Percentiles rank a stretch among this genome's conserved stretches.
phyloP scores from a whole-genome alignment of 2,888 invertebrate genomes.

The Agonopterix arenella region DNA sequence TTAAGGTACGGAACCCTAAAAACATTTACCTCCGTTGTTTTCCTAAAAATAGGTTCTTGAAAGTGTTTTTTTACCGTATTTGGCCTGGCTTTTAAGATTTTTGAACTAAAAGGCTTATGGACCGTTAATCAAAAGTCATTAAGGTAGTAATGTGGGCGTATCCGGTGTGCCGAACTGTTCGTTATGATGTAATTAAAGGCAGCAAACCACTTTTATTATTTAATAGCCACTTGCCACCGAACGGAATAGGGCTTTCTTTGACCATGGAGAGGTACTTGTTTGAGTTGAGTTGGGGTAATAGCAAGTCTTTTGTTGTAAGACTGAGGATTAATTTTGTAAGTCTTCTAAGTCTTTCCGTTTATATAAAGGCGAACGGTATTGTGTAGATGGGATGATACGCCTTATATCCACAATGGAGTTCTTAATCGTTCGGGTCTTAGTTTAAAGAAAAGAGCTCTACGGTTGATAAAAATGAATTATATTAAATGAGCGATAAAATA shows the following conservation, averaged over 20 bases:
- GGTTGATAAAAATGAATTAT: no score
- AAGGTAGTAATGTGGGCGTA: conserved; percentile 25
- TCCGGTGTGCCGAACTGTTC: conserved; percentile 15
- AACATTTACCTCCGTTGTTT: no score
- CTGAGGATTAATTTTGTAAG: conserved; percentile 1
- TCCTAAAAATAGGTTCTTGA: background rate
- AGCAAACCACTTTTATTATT: conserved; percentile 25
- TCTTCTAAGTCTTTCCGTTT: background rate
- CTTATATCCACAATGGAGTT: background rate
- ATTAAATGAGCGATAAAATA: no score
- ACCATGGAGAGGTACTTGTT: conserved; percentile 17
- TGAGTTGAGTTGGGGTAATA: conserved; percentile 18
- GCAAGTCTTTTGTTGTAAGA: background rate
- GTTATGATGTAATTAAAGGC: conserved; percentile 30
- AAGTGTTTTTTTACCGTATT: background rate
- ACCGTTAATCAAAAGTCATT: conserved; percentile 39
- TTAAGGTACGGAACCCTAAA: no score
- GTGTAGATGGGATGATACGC: background rate
- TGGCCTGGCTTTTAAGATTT: conserved; percentile 12
- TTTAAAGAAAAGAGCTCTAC: no score
- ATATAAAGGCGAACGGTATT: no score
- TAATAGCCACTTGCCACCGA: conserved; percentile 23
- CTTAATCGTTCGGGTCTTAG: background rate
- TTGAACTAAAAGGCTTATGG: conserved; percentile 29
- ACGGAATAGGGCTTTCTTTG: conserved; percentile 21